Conservation (phyloP, 2,113 vertebrate species). For the Elephantulus edwardii region DNA sequence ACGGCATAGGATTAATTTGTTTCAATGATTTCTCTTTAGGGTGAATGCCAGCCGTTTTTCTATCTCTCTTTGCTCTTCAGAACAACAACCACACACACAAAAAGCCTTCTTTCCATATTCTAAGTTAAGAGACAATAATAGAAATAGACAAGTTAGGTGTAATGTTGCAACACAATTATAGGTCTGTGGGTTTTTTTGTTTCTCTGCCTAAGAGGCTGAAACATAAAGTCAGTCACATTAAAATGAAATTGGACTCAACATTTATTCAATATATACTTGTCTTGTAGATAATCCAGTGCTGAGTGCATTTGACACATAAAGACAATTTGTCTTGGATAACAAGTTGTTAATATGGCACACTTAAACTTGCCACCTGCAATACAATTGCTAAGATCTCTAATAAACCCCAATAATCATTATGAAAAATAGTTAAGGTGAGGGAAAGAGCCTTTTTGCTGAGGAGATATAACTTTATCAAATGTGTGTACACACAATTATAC, state of each 20-base stretch:
- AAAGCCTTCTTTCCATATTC: slow-evolving; percentile 65
- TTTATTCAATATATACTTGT: slow-evolving; percentile 91
- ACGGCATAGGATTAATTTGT: slow-evolving; percentile 99
- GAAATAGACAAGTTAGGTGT: slow-evolving; percentile 85
- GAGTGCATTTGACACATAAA: slow-evolving; percentile 88
- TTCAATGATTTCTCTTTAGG: slow-evolving; percentile 98
- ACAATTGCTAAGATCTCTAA: slow-evolving; percentile 82
- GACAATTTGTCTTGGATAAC: slow-evolving; percentile 89
- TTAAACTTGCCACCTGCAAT: slow-evolving; percentile 86
- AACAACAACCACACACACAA: slow-evolving; percentile 73
- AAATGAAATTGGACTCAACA: slow-evolving; percentile 89
- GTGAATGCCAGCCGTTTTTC: slow-evolving; percentile 91
- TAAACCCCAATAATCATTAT: slow-evolving; percentile 60
- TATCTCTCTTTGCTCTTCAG: slow-evolving; percentile 81
- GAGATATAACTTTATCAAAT: not conserved
- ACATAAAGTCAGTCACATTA: slow-evolving; percentile 86
- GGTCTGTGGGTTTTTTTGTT: slow-evolving; percentile 83
- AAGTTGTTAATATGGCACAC: slow-evolving; percentile 88
- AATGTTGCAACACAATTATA: slow-evolving; percentile 80
- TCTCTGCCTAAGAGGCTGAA: slow-evolving; percentile 83
- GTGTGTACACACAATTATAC: accelerated
- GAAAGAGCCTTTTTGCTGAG: slow-evolving; percentile 67
- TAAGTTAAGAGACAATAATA: slow-evolving; percentile 83
- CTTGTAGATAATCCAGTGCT: slow-evolving; percentile 87
- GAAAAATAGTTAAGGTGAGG: slow-evolving; percentile 73